Evolutionary conservation across 2,888 invertebrate genomes (phyloP).

Genomic region (Protodeltote pygarga): DNA sequence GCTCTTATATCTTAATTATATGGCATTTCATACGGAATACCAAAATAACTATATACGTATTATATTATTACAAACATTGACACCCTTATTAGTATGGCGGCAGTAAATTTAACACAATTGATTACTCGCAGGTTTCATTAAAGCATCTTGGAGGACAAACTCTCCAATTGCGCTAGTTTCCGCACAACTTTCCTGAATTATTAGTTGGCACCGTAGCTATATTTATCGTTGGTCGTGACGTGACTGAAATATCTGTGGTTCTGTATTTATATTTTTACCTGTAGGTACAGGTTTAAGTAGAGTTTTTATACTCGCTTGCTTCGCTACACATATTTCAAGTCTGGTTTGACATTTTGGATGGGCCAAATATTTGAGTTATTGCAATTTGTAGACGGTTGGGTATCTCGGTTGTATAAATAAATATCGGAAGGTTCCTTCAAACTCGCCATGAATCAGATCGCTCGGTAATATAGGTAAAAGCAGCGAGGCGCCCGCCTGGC

Average conservation of each 20-base stretch:
- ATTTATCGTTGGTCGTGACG: constrained; percentile 61
- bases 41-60: too few relatives aligned
- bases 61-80: too few relatives aligned
- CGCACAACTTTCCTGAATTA: constrained; percentile 59
- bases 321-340: constrained; percentile 29
- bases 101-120: constrained; percentile 27
- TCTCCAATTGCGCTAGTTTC: constrained; percentile 54
- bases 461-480: constrained; percentile 53
- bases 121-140: constrained; percentile 39
- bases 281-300: constrained; percentile 21
- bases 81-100: constrained; percentile 4
- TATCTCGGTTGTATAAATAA: constrained; percentile 27
- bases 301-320: constrained; percentile 31
- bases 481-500: constrained; percentile 36
- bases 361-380: constrained; percentile 32
- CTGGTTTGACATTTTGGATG: constrained; percentile 34
- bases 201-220: constrained; percentile 56
- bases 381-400: constrained; percentile 20
- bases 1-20: too few relatives aligned
- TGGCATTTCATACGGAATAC: too few relatives aligned
- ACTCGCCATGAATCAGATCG: constrained; percentile 54
- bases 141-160: constrained; percentile 47
- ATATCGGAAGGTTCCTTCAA: constrained; percentile 31
- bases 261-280: constrained; percentile 42
- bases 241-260: constrained; percentile 59